Evolutionary conservation across 1,140 invertebrate species (phyloP).

Genomic region (Drosophila pandora): DNA sequence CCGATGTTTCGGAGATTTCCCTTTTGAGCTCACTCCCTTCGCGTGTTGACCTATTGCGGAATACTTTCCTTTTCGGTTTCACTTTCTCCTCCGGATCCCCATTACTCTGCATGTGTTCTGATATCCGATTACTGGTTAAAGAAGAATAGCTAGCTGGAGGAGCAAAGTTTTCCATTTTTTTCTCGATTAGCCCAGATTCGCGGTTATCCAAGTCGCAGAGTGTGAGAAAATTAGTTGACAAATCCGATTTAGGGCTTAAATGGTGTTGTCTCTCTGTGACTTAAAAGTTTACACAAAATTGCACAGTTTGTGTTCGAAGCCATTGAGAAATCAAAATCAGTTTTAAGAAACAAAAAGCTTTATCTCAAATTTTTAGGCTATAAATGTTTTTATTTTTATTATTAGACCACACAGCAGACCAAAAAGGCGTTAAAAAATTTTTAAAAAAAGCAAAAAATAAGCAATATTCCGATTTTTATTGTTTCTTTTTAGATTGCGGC

Average conservation of each 20-base stretch:
- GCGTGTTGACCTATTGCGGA: conserved; percentile 17
- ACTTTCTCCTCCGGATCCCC: conserved; percentile 19
- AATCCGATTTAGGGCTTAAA: conserved; percentile 17
- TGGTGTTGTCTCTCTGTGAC: conserved; percentile 3
- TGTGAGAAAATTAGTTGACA: conserved; percentile 23
- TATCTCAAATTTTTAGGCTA: conserved; percentile 6
- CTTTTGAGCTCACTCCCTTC: conserved; percentile 1
- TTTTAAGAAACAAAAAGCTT: too few species aligned
- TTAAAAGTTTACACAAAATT: conserved; percentile 1
- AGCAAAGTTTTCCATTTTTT: conserved; percentile 2
- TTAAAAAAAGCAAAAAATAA: conserved; percentile 24
- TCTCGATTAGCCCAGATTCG: conserved; percentile 9
- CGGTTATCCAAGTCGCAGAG: conserved; percentile 10
- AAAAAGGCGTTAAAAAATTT: conserved; percentile 5
- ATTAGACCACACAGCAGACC: conserved; percentile 31
- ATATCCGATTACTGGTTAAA: conserved; percentile 36
- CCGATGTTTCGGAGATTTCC: conserved; percentile 13
- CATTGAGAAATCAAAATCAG: too few species aligned
- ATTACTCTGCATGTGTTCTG: conserved; percentile 20
- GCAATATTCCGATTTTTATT: conserved; percentile 62
- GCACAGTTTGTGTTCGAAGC: neutral
- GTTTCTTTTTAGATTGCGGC: conserved; percentile 29
- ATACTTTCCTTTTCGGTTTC: conserved; percentile 27
- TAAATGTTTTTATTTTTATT: conserved; percentile 75
- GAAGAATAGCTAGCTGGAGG: neutral